Conservation (phyloP, 2,797 vertebrate species). For the Gephyroberyx darwinii region DNA sequence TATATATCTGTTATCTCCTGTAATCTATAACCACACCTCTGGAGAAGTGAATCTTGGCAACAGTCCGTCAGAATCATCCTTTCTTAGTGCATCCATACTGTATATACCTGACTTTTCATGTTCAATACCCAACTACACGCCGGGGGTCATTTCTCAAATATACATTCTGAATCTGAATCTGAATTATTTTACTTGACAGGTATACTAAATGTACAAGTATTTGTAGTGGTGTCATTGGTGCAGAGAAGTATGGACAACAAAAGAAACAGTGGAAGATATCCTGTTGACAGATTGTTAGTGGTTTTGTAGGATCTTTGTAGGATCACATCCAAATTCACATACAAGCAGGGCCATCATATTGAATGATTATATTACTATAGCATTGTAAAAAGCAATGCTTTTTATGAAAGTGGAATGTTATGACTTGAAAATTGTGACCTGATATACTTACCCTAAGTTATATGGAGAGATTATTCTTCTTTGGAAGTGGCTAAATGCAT, state of each 20-base stretch:
- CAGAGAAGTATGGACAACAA: neutral
- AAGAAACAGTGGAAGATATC: neutral
- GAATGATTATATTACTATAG: too few species aligned
- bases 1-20: neutral
- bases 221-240: neutral
- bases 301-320: neutral
- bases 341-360: too few species aligned
- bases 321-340: too few species aligned
- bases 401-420: constrained; percentile 2
- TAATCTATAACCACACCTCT: neutral
- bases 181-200: neutral
- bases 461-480: constrained; percentile 32
- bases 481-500: constrained; percentile 28
- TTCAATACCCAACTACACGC: neutral
- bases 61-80: neutral
- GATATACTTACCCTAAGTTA: constrained; percentile 10
- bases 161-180: neutral
- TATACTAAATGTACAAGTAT: too few species aligned
- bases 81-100: neutral
- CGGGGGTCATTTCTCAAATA: neutral
- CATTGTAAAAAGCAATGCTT: constrained; percentile 1
- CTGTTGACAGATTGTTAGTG: neutral
- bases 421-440: constrained; percentile 6
- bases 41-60: neutral
- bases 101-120: neutral